Base-by-base conservation (phyloP, 2,113 vertebrate genomes). In the Otus sunia region DNA sequence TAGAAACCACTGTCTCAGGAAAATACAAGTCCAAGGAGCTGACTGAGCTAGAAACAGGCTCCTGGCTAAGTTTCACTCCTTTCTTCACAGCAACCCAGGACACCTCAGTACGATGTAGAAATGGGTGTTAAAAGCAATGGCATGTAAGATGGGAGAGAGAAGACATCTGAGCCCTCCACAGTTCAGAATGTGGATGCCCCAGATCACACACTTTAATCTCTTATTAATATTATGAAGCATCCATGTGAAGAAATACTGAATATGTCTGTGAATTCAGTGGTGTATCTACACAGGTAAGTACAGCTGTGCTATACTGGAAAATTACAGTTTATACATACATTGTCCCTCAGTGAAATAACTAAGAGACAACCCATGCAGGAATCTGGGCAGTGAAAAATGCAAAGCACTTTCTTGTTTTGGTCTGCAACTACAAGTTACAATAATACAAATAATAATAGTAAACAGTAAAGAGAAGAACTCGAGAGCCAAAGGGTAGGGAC, bases 361-460 rank as follows among this genome's bases (percentile, higher is more conserved):
- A 72, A 71, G 41, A 81, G n/a, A 37, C 50, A 90, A 14, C 32
- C 59, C 68, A 80, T 6, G 14, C 26, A 74, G 67, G 71, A 81
- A 78, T 36, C 67, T 29, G 32, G 62, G 85, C 76, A 49, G 47
- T 27, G 68, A 63, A 81, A 90, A 91, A 93, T 64, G 68, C 79
- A 93, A 91, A 93, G 76, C 79, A 91, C 36, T 13, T 80, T 62
- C 76, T 80, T 66, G 36, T 72, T 80, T 68, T 81, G 76, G 47
- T 64, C 92, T 92, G 69, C 47, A 90, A 36, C 21, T 32, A 75
- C 43, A 55, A 94, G 59, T 84, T 94, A 86, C 34, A 90, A 39
- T 78, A 91, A 81, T 21, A 92, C 26, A 64, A 92, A 94, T 91
- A 91, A 95, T 83, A 92, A 92, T 49, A 94, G 68, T 84, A 84